A percentile compares a stretch with the other conserved stretches of the same genome.
Conservation (phyloP, 1,140 invertebrate species). For the Phenacoccus solenopsis region DNA sequence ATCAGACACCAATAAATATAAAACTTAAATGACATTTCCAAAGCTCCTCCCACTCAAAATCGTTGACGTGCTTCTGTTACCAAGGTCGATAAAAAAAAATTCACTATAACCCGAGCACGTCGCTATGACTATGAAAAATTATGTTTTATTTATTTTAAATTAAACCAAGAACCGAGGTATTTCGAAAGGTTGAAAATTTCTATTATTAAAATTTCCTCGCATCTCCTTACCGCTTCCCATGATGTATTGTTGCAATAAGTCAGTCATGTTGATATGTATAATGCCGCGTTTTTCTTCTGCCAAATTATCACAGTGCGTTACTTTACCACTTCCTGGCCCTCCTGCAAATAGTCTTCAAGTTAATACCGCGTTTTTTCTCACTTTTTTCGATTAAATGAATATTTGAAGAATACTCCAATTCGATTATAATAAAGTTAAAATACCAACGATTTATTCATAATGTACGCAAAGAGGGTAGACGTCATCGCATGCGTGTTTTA, state of each 20-base stretch:
- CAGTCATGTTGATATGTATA: constrained; percentile 82
- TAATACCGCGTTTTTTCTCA: neutral
- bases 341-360: constrained; percentile 38
- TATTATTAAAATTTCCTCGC: no score
- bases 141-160: no score
- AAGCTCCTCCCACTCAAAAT: no score
- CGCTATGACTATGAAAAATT: no score
- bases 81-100: no score
- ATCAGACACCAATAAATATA: no score
- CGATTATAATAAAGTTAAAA: neutral
- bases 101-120: no score
- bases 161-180: no score
- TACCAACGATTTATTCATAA: neutral
- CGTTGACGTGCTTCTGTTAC: no score
- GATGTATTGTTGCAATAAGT: constrained; percentile 71
- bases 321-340: constrained; percentile 81
- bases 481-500: neutral
- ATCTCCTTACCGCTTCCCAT: constrained; percentile 73
- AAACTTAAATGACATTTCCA: no score
- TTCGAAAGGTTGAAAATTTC: no score
- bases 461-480: neutral
- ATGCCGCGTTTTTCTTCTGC: constrained; percentile 71
- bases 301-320: constrained; percentile 79
- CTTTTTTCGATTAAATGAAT: neutral
- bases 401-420: neutral